Percentiles rank a stretch among this genome's conserved stretches.
Evolutionary conservation across 64 coral and sea anemone species (phyloP).

Genomic region (Astreopora myriophthalma): DNA sequence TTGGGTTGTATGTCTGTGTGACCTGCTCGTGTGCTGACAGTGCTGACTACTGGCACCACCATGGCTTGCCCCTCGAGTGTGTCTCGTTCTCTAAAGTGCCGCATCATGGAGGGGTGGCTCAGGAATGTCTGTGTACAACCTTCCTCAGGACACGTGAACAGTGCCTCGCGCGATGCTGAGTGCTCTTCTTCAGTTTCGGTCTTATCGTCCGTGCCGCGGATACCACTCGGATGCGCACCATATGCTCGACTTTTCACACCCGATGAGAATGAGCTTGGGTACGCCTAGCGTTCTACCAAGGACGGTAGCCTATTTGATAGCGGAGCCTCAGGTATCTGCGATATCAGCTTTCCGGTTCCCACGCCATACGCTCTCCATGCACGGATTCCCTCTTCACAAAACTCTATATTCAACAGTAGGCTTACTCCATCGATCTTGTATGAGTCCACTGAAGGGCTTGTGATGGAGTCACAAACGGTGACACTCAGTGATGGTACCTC

Average conservation of each 20-base stretch:
- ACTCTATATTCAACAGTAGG: background rate
- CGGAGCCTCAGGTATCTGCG: background rate
- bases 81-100: background rate
- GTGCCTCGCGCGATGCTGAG: background rate
- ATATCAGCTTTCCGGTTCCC: background rate
- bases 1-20: background rate
- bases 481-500: background rate
- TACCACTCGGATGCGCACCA: background rate
- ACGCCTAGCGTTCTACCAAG: background rate
- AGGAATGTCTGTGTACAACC: conserved; percentile 22
- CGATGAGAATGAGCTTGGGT: background rate
- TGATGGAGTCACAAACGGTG: conserved; percentile 20
- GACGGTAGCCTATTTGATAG: background rate
- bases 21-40: background rate
- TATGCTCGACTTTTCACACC: background rate
- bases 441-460: background rate
- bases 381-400: conserved; percentile 13
- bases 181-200: background rate
- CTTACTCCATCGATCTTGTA: background rate
- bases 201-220: background rate
- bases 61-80: conserved; percentile 10
- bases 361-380: conserved; percentile 30
- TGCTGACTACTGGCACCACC: background rate
- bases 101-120: conserved; percentile 47
- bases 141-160: conserved; percentile 47